A percentile compares a stretch with the other conserved stretches of the same genome.
Conservation (phyloP, 2,888 invertebrate genomes). For the Heteromyza rotundicornis region DNA sequence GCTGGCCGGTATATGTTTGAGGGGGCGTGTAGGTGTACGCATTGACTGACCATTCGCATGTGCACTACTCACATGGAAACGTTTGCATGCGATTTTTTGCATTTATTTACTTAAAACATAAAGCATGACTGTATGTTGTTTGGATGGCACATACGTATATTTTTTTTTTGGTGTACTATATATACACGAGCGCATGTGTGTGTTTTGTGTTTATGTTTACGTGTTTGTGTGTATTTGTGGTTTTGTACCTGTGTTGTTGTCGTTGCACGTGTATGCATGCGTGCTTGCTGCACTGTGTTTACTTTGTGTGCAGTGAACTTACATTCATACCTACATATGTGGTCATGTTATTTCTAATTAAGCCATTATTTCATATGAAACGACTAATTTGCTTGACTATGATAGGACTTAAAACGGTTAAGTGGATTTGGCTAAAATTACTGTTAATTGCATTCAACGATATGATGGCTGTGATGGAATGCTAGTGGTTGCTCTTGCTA, state of each 20-base stretch:
- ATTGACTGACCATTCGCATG: background rate
- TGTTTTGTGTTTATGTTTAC: background rate
- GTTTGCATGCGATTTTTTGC: background rate
- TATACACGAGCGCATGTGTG: background rate
- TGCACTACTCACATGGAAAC: background rate
- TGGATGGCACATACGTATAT: background rate
- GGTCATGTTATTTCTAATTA: background rate
- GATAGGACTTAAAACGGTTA: background rate
- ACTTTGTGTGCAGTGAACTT: too few relatives aligned
- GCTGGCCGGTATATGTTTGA: too few relatives aligned
- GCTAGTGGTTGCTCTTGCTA: too few relatives aligned
- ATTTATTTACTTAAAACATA: conserved; percentile 41
- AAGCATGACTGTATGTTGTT: conserved; percentile 34
- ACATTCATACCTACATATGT: too few relatives aligned
- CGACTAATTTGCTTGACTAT: background rate
- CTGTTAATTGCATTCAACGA: too few relatives aligned
- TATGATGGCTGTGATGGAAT: too few relatives aligned
- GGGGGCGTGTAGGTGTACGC: too few relatives aligned
- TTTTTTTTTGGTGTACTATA: background rate
- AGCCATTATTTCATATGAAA: conserved; percentile 1
- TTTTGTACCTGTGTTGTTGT: background rate
- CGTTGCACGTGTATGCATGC: background rate
- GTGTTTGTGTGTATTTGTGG: background rate
- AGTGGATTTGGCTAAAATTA: too few relatives aligned
- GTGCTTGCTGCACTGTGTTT: too few relatives aligned